A percentile compares a stretch with the other conserved stretches of the same genome.
phyloP scores from a whole-genome alignment of 1,140 invertebrate species.

The Pseudomyrmex flavicornis region DNA sequence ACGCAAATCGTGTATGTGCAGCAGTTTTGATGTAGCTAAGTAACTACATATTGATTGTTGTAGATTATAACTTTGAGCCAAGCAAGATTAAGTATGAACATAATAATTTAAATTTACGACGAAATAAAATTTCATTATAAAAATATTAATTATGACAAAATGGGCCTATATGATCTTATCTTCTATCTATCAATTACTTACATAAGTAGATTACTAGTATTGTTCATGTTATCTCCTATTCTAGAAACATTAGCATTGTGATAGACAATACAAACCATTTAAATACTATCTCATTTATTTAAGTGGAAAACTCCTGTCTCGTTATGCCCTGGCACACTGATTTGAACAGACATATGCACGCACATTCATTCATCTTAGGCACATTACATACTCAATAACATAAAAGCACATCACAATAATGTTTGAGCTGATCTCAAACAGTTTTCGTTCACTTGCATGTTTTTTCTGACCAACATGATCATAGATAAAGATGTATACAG shows the following conservation, averaged over 20 bases:
- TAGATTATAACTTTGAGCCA: background rate
- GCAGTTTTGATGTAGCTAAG: slow-evolving; percentile 42
- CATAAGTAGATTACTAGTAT: slow-evolving; percentile 75
- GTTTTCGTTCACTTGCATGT: slow-evolving; percentile 63
- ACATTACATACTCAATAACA: slow-evolving; percentile 78
- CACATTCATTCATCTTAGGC: slow-evolving; percentile 78
- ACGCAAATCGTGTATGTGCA: slow-evolving; percentile 31
- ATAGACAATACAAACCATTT: slow-evolving; percentile 71
- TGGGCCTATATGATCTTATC: slow-evolving; percentile 67
- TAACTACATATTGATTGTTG: slow-evolving; percentile 5
- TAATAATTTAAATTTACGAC: slow-evolving; percentile 57
- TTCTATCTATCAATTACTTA: slow-evolving; percentile 77
- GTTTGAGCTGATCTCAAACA: slow-evolving; percentile 70
- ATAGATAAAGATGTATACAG: slow-evolving; percentile 63
- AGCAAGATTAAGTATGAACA: background rate
- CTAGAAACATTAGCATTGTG: slow-evolving; percentile 72
- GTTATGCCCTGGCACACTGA: slow-evolving; percentile 68
- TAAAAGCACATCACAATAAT: slow-evolving; percentile 77
- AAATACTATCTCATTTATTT: slow-evolving; percentile 77
- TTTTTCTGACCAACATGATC: slow-evolving; percentile 68
- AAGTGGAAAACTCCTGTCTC: slow-evolving; percentile 67
- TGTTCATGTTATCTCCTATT: slow-evolving; percentile 74
- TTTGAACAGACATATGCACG: slow-evolving; percentile 60
- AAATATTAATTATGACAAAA: slow-evolving; percentile 59
- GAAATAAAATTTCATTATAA: slow-evolving; percentile 44